Evolutionary conservation across 2,888 invertebrate species (phyloP).

Genomic region (Stictocephala bisonia): DNA sequence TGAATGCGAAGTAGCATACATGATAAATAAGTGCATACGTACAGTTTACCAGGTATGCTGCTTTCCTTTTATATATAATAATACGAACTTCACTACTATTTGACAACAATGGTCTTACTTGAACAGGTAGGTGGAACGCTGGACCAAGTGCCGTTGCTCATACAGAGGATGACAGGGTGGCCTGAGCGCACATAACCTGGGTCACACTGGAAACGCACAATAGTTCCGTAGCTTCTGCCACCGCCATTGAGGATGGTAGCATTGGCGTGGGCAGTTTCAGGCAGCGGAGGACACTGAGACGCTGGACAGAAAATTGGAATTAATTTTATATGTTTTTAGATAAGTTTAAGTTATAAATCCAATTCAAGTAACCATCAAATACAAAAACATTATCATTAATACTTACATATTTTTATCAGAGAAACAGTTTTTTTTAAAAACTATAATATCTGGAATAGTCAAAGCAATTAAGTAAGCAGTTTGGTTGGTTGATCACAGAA

Average conservation of each 20-base stretch:
- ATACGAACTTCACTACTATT: not conserved
- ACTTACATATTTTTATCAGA: too few relatives aligned
- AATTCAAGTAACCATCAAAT: too few relatives aligned
- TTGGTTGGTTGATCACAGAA: too few relatives aligned
- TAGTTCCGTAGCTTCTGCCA: conserved; percentile 92
- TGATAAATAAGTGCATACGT: not conserved
- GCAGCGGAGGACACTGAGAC: conserved; percentile 88
- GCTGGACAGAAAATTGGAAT: conserved; percentile 71
- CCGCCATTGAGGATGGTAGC: conserved; percentile 89
- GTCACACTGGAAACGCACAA: conserved; percentile 92
- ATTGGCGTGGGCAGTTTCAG: conserved; percentile 89
- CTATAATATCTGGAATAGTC: too few relatives aligned
- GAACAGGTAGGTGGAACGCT: conserved; percentile 90
- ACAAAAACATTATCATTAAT: too few relatives aligned
- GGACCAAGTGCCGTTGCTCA: conserved; percentile 97
- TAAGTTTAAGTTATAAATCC: too few relatives aligned
- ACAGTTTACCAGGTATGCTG: too few relatives aligned
- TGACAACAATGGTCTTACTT: conserved; percentile 66
- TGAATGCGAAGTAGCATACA: not conserved
- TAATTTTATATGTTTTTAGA: too few relatives aligned
- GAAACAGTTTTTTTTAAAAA: too few relatives aligned
- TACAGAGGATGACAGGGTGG: conserved; percentile 90
- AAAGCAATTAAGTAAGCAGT: too few relatives aligned
- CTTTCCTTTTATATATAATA: too few relatives aligned
- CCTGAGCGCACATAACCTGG: conserved; percentile 90